phyloP scores from a whole-genome alignment of 2,888 invertebrate genomes.

The Epistrophe eligans region DNA sequence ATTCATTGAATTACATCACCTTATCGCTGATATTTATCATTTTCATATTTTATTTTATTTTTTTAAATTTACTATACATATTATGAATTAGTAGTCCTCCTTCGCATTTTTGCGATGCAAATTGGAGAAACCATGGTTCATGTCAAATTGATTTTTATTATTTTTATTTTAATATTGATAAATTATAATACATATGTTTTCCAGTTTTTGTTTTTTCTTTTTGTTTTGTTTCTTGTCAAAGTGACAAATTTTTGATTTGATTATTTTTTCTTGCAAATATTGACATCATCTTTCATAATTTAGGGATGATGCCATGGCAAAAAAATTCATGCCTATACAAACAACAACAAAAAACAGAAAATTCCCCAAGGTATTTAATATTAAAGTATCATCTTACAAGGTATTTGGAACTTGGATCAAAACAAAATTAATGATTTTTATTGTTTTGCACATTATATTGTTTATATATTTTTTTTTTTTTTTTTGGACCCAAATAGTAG shows the following conservation, averaged over 20 bases:
- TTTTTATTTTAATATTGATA: slow-evolving; percentile 37
- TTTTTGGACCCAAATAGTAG: neutral
- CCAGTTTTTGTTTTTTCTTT: neutral
- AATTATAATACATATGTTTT: slow-evolving; percentile 7
- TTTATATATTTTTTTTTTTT: slow-evolving; percentile 3
- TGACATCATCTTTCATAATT: slow-evolving; percentile 40
- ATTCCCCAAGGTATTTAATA: slow-evolving; percentile 28
- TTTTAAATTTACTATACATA: neutral
- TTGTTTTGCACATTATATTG: slow-evolving; percentile 39
- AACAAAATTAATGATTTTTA: slow-evolving; percentile 50
- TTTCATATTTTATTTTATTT: slow-evolving; percentile 33
- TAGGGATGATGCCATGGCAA: slow-evolving; percentile 23
- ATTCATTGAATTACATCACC: slow-evolving; percentile 44
- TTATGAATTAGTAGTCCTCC: slow-evolving; percentile 56
- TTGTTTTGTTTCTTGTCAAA: slow-evolving; percentile 7
- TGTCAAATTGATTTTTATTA: slow-evolving; percentile 15
- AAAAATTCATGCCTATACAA: neutral
- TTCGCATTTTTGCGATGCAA: slow-evolving; percentile 53
- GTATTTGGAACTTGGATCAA: slow-evolving; percentile 29
- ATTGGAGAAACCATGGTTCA: slow-evolving; percentile 52
- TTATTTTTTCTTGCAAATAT: slow-evolving; percentile 24
- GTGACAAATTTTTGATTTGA: slow-evolving; percentile 39
- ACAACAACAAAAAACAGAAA: neutral
- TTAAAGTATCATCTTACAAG: slow-evolving; percentile 46
- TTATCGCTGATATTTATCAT: slow-evolving; percentile 12